These are phyloP conservation scores for Andrena praecox DNA, from an alignment of 2,888 invertebrate genomes.

Conservation along the genomic window DNA sequence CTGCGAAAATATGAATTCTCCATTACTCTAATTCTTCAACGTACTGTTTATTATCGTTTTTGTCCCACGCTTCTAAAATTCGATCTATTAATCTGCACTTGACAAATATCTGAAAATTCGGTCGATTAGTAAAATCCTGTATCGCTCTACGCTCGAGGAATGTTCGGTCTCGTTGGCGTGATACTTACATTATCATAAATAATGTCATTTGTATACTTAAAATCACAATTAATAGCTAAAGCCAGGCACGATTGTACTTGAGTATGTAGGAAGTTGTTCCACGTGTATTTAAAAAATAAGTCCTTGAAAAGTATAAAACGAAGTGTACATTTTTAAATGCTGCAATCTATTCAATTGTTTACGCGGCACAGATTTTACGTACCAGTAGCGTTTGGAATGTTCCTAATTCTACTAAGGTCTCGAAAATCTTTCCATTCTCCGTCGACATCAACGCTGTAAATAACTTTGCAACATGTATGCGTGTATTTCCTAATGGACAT, in stretches of 20 bases:
- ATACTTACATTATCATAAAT: conserved; percentile 80
- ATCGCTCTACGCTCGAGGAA: conserved; percentile 38
- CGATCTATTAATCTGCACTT: conserved; percentile 93
- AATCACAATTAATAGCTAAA: conserved; percentile 87
- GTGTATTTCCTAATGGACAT: conserved; percentile 92
- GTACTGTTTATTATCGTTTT: conserved; percentile 92
- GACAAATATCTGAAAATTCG: conserved; percentile 88
- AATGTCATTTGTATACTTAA: conserved; percentile 77
- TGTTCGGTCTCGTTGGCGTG: neutral
- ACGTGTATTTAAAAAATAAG: conserved; percentile 94
- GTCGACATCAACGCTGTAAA: conserved; percentile 91
- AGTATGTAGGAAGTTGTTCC: conserved; percentile 98
- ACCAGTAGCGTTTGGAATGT: conserved; percentile 87
- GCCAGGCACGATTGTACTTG: conserved; percentile 93
- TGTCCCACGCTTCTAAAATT: conserved; percentile 93
- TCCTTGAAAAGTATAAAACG: conserved; percentile 86
- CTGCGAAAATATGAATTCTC: neutral
- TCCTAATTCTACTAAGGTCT: conserved; percentile 87
- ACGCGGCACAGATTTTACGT: conserved; percentile 67
- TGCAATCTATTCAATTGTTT: conserved; percentile 9
- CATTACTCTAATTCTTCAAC: conserved; percentile 79
- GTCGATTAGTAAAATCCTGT: conserved; percentile 2
- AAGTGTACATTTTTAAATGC: neutral
- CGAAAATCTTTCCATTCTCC: conserved; percentile 90
- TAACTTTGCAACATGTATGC: conserved; percentile 92